phyloP scores from a whole-genome alignment of 2,888 invertebrate genomes.

The Leptinotarsa tumamoca region DNA sequence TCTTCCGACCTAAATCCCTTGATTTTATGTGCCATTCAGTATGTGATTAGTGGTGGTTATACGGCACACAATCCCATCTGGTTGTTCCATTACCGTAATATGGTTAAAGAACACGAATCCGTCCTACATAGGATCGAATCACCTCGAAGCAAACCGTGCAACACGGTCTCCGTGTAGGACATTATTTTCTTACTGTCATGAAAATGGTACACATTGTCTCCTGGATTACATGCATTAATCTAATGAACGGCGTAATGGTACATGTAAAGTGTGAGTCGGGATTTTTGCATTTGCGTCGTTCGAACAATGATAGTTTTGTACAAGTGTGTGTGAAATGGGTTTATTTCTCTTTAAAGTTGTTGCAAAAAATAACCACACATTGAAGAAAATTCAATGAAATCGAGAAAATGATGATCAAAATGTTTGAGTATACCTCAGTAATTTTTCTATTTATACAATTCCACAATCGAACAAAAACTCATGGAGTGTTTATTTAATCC shows the following conservation, averaged over 20 bases:
- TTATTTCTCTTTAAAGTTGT: background rate
- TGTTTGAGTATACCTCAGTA: too few species aligned
- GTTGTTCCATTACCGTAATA: slow-evolving; percentile 19
- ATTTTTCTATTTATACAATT: too few species aligned
- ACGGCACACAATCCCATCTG: slow-evolving; percentile 11
- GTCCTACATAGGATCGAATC: slow-evolving; percentile 24
- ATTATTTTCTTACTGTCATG: slow-evolving; percentile 54
- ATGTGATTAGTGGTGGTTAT: slow-evolving; percentile 16
- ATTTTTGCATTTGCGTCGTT: slow-evolving; percentile 1
- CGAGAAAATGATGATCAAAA: too few species aligned
- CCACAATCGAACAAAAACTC: too few species aligned
- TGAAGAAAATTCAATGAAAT: background rate
- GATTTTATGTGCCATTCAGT: slow-evolving; percentile 8
- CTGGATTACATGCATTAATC: slow-evolving; percentile 17
- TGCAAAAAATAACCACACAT: background rate
- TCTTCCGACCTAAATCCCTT: background rate
- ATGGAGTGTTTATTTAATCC: too few species aligned
- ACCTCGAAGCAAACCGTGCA: slow-evolving; percentile 33
- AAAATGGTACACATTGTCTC: slow-evolving; percentile 44
- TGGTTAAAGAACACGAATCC: slow-evolving; percentile 24
- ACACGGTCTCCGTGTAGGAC: slow-evolving; percentile 49
- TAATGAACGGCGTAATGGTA: slow-evolving; percentile 9
- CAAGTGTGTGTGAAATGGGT: background rate
- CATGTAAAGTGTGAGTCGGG: background rate
- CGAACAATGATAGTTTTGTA: background rate